Evolutionary conservation across 2,113 vertebrate genomes (phyloP), one percentile per base, ranked within the genome.

Genomic region (Hydrochoerus hydrochaeris): DNA sequence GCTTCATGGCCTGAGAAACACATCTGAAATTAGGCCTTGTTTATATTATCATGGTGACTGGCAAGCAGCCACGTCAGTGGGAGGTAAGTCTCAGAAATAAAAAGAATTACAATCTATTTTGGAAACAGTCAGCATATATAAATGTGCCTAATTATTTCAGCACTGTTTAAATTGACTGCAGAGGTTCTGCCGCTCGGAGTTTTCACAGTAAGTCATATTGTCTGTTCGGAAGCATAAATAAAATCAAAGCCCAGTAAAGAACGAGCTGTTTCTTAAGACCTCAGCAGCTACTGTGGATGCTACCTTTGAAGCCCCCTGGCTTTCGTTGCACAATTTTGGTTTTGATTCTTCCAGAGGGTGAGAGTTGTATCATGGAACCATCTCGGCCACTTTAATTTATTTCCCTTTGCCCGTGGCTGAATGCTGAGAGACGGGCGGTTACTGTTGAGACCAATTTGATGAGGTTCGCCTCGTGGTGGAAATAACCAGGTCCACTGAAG

Each of bases 11-110:
- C 84, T 2, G 30, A 81, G 67, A 90, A 88, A 73, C 49, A 69
- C 85, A 54, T 71, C n/a, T 93, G 85, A 92, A 91, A 89, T 69
- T 41, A 78, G 75, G 38, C 57, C 93, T 91, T 95, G 93, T 94
- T 97, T 82, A 67, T 90, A 41, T 87, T 91, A 85, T 87, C 69
- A 87, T 54, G 81, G 8, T 11, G 71, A 46, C 63, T 88, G 91
- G 97, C 73, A 11, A 41, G 83, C 62, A 95, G 97, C 94, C 88
- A 92, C 4, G 58, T 28, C 63, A 38, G 85, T 71, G 83, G 90
- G 96, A 93, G n/a, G 88, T 22, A 84, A 54, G 49, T 52, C 57
- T 58, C 24, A 87, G 84, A 73, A 81, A 82, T 65, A 57, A 93
- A 90, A 88, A 60, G 12, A 26, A 67, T 12, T 44, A 54, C 46